A percentile compares a stretch with the other conserved stretches of the same genome.
Evolutionary conservation across 2,797 vertebrate genomes (phyloP).

Genomic region (Jordanella pulchra): DNA sequence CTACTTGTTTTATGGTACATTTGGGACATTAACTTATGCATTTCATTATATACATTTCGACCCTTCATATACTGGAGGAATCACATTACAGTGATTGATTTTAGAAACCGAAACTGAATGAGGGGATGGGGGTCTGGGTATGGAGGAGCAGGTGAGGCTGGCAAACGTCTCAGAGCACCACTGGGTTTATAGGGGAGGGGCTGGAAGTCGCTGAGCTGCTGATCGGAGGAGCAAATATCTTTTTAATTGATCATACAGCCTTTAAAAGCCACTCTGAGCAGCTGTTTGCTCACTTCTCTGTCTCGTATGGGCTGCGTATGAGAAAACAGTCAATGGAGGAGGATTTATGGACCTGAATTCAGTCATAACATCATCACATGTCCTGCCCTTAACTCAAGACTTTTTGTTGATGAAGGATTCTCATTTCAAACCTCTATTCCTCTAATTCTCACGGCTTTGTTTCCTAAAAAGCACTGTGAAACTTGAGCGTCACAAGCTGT

Average conservation of each 20-base stretch:
- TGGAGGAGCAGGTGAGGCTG: conserved; percentile 17
- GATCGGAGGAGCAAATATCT: conserved; percentile 65
- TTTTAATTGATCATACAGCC: conserved; percentile 71
- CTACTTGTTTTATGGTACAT: too few species aligned
- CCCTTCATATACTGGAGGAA: too few species aligned
- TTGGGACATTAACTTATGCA: too few species aligned
- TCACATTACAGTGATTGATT: too few species aligned
- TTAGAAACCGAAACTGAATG: too few species aligned
- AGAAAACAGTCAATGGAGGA: not conserved
- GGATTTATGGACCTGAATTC: conserved; percentile 34
- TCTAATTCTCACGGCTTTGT: not conserved
- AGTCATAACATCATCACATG: conserved; percentile 25
- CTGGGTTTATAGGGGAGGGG: conserved; percentile 36
- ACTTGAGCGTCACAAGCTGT: conserved; percentile 18
- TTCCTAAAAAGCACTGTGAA: conserved; percentile 22
- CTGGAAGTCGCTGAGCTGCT: conserved; percentile 46
- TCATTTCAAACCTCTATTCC: not conserved
- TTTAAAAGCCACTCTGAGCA: conserved; percentile 58
- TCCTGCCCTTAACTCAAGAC: conserved; percentile 2
- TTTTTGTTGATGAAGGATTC: conserved; percentile 3
- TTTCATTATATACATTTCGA: too few species aligned
- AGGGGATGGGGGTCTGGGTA: not conserved
- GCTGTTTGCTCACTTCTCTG: conserved; percentile 43
- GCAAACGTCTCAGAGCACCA: conserved; percentile 37
- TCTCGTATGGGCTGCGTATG: conserved; percentile 48